Conservation (phyloP, 1,140 invertebrate genomes). For the Eupristina koningsbergeri region DNA sequence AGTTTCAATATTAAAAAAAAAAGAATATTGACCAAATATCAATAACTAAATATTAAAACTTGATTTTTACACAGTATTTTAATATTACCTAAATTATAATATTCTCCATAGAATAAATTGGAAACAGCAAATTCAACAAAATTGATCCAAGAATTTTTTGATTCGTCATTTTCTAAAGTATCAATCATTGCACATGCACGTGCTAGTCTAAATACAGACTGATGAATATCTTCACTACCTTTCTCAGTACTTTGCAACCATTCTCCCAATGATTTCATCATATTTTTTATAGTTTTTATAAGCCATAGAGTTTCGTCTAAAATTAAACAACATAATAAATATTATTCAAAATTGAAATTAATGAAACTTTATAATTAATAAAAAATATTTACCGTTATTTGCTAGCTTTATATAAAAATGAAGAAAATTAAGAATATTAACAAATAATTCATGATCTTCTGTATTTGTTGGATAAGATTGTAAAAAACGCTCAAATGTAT, state of each 20-base stretch:
- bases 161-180: constrained; percentile 49
- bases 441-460: constrained; percentile 76
- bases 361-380: not conserved
- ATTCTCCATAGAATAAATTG: constrained; percentile 64
- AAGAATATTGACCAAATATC: not conserved
- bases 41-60: too few species aligned
- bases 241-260: constrained; percentile 59
- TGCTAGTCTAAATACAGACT: constrained; percentile 64
- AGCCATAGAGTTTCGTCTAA: constrained; percentile 59
- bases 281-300: constrained; percentile 61
- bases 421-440: constrained; percentile 75
- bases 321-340: constrained; percentile 19
- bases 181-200: constrained; percentile 62
- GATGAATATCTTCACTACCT: constrained; percentile 64
- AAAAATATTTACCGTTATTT: constrained; percentile 50
- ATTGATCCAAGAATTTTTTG: constrained; percentile 59
- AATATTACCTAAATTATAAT: constrained; percentile 73
- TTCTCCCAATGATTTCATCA: constrained; percentile 63
- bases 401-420: constrained; percentile 66
- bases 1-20: too few species aligned
- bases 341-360: not conserved
- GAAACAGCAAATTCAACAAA: constrained; percentile 64
- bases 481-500: constrained; percentile 76
- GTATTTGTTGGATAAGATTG: constrained; percentile 75
- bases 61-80: not conserved